phyloP scores from a whole-genome alignment of 2,888 invertebrate species.

The Dilophus febrilis region DNA sequence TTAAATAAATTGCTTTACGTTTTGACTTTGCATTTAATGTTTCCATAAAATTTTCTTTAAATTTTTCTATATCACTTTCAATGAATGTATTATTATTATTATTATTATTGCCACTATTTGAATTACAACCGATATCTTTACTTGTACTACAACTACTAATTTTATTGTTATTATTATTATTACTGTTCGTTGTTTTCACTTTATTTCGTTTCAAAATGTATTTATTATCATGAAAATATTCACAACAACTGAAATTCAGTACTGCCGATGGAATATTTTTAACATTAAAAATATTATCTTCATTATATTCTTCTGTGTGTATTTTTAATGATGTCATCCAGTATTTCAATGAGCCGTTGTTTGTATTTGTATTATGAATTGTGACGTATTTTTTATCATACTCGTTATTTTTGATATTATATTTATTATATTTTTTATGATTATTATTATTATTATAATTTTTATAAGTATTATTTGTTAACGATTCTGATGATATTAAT shows the following conservation, averaged over 20 bases:
- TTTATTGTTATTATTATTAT: not conserved
- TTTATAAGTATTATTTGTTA: not conserved
- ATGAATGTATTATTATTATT: not conserved
- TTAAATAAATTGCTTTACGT: conserved; percentile 17
- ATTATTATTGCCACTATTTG: not conserved
- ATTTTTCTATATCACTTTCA: conserved; percentile 8
- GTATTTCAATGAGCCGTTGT: not conserved
- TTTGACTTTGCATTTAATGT: conserved; percentile 4
- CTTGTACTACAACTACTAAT: not conserved
- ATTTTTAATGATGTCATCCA: conserved; percentile 26
- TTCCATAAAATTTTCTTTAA: conserved; percentile 22
- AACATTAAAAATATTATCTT: conserved; percentile 18
- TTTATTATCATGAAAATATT: not conserved
- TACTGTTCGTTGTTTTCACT: no score
- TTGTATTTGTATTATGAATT: not conserved
- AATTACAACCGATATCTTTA: no score
- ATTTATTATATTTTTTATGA: not conserved
- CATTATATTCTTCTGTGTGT: conserved; percentile 21
- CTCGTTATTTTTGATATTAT: not conserved
- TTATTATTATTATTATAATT: not conserved
- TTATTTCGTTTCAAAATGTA: no score
- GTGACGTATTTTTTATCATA: not conserved
- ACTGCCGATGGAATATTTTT: conserved; percentile 24
- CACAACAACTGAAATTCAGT: conserved; percentile 10
- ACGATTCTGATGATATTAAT: not conserved